Conservation (phyloP, 2,113 vertebrate species). For the Catharus bicknelli region DNA sequence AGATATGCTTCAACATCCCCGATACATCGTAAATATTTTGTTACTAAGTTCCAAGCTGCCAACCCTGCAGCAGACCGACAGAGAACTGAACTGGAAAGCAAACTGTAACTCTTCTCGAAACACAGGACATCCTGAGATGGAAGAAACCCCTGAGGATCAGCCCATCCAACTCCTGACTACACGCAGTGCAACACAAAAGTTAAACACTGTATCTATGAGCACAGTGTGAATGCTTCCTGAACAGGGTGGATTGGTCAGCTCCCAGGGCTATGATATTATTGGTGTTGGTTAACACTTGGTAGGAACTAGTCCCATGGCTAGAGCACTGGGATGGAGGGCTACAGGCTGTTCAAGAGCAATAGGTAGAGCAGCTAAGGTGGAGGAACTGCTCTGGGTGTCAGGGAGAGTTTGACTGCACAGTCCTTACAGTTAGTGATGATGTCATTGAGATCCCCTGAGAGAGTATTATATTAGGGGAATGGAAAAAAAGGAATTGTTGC, state of each 20-base stretch:
- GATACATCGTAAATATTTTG: background rate
- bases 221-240: background rate
- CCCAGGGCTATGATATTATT: accelerated
- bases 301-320: background rate
- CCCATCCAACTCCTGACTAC: background rate
- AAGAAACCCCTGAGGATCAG: background rate
- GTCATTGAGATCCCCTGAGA: background rate
- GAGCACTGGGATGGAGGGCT: background rate
- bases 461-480: background rate
- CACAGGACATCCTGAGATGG: background rate
- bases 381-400: background rate
- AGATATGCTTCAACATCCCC: background rate
- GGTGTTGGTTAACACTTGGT: background rate
- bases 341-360: background rate
- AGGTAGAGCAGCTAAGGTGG: background rate
- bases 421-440: background rate
- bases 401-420: background rate
- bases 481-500: background rate
- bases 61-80: background rate
- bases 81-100: background rate
- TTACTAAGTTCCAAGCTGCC: background rate
- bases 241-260: background rate
- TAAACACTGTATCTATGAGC: background rate
- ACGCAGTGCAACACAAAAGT: background rate
- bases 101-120: background rate